A percentile compares a stretch with the other conserved stretches of the same genome.
Evolutionary conservation across 2,888 invertebrate species (phyloP).

Genomic region (Ormyrus nitidulus): DNA sequence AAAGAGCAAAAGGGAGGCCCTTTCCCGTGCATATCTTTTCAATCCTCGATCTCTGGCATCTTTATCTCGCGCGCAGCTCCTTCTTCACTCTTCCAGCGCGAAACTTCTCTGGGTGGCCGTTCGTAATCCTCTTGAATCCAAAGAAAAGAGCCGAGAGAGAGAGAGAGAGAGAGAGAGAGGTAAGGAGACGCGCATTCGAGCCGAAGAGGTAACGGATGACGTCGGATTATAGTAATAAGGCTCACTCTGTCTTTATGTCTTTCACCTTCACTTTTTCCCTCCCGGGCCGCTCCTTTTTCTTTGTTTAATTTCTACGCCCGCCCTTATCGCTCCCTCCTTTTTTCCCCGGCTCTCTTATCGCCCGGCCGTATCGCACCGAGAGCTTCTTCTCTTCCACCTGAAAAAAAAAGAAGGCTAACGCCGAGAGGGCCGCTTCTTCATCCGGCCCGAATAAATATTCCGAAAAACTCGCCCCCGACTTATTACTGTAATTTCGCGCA

Average conservation of each 20-base stretch:
- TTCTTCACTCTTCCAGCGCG: constrained; percentile 9
- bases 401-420: too few species aligned
- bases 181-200: constrained; percentile 28
- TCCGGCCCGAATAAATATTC: background rate
- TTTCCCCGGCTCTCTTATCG: constrained; percentile 6
- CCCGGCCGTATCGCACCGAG: background rate
- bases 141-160: constrained; percentile 33
- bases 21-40: constrained; percentile 34
- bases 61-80: constrained; percentile 21
- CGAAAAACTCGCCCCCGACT: constrained; percentile 42
- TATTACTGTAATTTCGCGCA: constrained; percentile 66
- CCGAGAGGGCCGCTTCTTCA: background rate
- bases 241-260: constrained; percentile 46
- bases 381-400: background rate
- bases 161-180: constrained; percentile 18
- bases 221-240: constrained; percentile 57
- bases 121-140: constrained; percentile 48
- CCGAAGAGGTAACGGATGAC: constrained; percentile 52
- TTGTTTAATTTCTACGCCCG: constrained; percentile 28
- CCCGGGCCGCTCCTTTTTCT: background rate
- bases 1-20: constrained; percentile 3
- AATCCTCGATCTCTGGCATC: constrained; percentile 38
- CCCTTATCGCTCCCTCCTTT: constrained; percentile 8
- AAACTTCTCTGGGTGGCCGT: constrained; percentile 48
- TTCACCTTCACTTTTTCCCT: background rate